These are phyloP conservation scores for Smutsia temminckii DNA, from an alignment of 2,797 vertebrate genomes.

Conservation along the genomic window DNA sequence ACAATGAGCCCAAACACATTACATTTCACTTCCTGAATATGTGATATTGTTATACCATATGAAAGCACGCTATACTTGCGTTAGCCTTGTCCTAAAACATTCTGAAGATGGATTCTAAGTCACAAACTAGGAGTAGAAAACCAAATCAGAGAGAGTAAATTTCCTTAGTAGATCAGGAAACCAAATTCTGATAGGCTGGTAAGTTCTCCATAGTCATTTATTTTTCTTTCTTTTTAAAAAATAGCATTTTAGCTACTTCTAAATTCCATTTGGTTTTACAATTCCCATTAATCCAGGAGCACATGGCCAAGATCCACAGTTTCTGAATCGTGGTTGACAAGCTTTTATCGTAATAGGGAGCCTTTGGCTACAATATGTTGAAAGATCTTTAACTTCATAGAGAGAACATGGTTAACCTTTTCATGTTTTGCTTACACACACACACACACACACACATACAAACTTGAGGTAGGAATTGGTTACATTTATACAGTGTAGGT, in stretches of 20 bases:
- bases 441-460: not conserved
- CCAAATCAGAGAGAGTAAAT: not conserved
- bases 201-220: not conserved
- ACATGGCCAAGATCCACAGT: not conserved
- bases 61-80: too few species aligned
- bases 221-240: constrained; percentile 40
- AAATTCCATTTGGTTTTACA: constrained; percentile 23
- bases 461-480: not conserved
- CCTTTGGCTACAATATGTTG: not conserved
- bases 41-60: fast-evolving
- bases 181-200: not conserved
- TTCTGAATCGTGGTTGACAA: constrained; percentile 11
- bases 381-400: not conserved
- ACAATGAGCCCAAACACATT: not conserved
- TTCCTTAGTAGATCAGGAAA: constrained; percentile 11
- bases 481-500: not conserved
- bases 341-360: not conserved
- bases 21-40: not conserved
- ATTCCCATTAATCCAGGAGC: not conserved
- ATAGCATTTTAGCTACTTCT: not conserved
- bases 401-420: not conserved
- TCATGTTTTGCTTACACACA: not conserved
- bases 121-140: not conserved
- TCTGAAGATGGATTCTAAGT: not conserved
- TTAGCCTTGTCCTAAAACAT: not conserved